Percentiles rank a stretch among this genome's conserved stretches.
These are phyloP conservation scores for Panurus biarmicus DNA, from an alignment of 2,113 vertebrate genomes.

Conservation along the genomic window DNA sequence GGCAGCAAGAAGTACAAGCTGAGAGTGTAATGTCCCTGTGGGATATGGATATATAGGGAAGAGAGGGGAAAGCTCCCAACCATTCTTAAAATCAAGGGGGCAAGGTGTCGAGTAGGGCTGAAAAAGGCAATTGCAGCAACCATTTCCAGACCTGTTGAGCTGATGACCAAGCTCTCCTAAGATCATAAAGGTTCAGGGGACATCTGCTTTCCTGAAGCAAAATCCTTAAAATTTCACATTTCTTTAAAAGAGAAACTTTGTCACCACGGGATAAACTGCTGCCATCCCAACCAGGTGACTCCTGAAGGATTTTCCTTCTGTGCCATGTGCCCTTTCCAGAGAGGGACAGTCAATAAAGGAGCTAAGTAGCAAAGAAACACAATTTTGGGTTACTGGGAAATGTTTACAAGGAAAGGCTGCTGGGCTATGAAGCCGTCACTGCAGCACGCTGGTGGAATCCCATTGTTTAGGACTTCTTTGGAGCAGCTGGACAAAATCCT, in stretches of 20 bases:
- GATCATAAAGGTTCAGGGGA: background rate
- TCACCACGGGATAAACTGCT: rapidly evolving
- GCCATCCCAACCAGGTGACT: background rate
- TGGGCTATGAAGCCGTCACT: background rate
- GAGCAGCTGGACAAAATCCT: constrained; percentile 20
- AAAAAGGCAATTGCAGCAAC: background rate
- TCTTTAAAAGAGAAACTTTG: background rate
- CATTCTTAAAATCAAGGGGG: background rate
- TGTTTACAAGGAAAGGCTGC: background rate
- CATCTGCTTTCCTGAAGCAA: background rate
- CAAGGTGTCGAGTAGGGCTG: background rate
- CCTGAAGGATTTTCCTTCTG: background rate
- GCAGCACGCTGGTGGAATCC: background rate
- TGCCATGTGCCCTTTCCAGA: background rate
- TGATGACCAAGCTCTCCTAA: background rate
- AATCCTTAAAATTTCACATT: background rate
- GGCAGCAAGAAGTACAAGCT: background rate
- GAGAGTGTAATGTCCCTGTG: background rate
- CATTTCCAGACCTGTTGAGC: background rate
- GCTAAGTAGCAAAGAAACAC: background rate
- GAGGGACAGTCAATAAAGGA: background rate
- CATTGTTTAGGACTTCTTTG: background rate
- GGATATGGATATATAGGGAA: background rate
- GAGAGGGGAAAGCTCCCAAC: background rate
- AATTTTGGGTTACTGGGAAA: background rate